Percentiles rank a stretch among this genome's conserved stretches.
These are phyloP conservation scores for Bactericera cockerelli DNA, from an alignment of 1,140 invertebrate species.

Conservation along the genomic window DNA sequence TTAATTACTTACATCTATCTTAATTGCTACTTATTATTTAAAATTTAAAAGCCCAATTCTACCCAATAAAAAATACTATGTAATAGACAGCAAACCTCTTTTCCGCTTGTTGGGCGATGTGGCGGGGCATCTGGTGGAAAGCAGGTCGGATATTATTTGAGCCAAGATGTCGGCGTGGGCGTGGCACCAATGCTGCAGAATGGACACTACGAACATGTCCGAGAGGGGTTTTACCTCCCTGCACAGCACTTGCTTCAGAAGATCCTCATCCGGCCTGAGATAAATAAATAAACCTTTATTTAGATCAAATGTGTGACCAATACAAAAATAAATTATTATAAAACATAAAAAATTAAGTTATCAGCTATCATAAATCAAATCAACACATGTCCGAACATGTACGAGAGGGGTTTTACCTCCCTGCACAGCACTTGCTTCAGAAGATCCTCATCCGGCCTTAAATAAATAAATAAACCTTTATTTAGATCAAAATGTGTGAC, in stretches of 20 bases:
- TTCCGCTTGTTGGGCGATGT: slow-evolving; percentile 83
- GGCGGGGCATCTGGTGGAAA: slow-evolving; percentile 57
- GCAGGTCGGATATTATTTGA: slow-evolving; percentile 59
- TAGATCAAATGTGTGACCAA: too few relatives aligned
- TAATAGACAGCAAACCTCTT: too few relatives aligned
- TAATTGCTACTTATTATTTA: too few relatives aligned
- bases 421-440: slow-evolving; percentile 68
- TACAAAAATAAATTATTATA: too few relatives aligned
- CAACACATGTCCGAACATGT: slow-evolving; percentile 53
- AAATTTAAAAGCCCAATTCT: background rate
- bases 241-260: slow-evolving; percentile 67
- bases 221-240: slow-evolving; percentile 47
- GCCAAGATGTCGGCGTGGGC: slow-evolving; percentile 70
- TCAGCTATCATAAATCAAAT: too few relatives aligned
- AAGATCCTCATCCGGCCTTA: slow-evolving; percentile 65
- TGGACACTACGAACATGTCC: slow-evolving; percentile 74
- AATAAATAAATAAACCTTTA: slow-evolving; percentile 26
- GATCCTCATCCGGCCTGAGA: slow-evolving; percentile 61
- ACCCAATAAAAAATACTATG: background rate
- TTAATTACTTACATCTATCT: too few relatives aligned
- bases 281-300: too few relatives aligned
- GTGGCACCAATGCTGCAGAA: slow-evolving; percentile 83
- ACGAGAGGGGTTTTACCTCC: slow-evolving; percentile 47
- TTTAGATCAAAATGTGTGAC: too few relatives aligned
- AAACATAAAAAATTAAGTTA: too few relatives aligned